A percentile compares a stretch with the other conserved stretches of the same genome.
These are phyloP conservation scores for Anagyrus pseudococci DNA, from an alignment of 2,888 invertebrate species.

Conservation along the genomic window DNA sequence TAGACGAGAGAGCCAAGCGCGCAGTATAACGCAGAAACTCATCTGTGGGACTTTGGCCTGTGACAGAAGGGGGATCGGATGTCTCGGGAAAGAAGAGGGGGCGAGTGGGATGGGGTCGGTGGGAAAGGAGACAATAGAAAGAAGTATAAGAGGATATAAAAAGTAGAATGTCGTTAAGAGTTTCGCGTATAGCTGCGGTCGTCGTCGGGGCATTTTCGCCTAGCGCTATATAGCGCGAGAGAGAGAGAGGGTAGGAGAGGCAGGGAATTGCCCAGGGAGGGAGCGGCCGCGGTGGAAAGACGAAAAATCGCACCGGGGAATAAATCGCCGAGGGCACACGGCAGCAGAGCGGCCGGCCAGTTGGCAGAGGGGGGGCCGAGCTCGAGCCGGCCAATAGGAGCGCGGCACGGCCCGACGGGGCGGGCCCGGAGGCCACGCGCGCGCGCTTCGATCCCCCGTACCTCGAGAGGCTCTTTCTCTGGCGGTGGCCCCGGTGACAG, in stretches of 20 bases:
- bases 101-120: no score
- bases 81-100: no score
- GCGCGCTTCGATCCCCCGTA: background rate
- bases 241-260: background rate
- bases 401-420: background rate
- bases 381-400: conserved; percentile 19
- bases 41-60: no score
- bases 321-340: conserved; percentile 44
- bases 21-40: no score
- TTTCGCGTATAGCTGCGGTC: conserved; percentile 16
- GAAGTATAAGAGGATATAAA: conserved; percentile 3
- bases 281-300: conserved; percentile 43
- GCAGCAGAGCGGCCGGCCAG: conserved; percentile 26
- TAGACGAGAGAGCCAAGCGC: no score
- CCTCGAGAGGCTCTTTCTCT: background rate
- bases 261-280: conserved; percentile 14
- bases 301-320: conserved; percentile 47
- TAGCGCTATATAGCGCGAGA: background rate
- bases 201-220: conserved; percentile 17
- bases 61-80: no score
- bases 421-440: conserved; percentile 6
- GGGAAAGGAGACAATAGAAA: no score
- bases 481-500: no score
- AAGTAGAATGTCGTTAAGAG: conserved; percentile 27
- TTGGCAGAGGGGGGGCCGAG: conserved; percentile 28